A percentile compares a stretch with the other conserved stretches of the same genome.
These are phyloP conservation scores for Diploscapter pachys DNA, from an alignment of 1,140 invertebrate genomes.

Conservation along the genomic window DNA sequence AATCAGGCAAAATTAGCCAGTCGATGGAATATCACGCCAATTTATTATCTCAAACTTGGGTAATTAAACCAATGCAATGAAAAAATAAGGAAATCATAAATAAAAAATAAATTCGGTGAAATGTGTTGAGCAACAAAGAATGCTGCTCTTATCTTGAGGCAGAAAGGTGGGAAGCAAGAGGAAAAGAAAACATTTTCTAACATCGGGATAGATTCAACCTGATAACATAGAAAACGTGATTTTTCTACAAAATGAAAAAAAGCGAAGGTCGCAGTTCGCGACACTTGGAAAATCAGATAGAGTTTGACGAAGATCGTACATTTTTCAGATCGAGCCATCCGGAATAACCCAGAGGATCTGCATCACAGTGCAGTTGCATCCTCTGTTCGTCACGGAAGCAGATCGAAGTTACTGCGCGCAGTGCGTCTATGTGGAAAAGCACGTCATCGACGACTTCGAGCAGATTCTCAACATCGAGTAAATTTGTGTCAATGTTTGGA, in stretches of 20 bases:
- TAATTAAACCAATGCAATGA: too few species aligned
- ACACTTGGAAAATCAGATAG: slow-evolving; percentile 12
- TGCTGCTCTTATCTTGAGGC: background rate
- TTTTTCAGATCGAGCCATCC: slow-evolving; percentile 47
- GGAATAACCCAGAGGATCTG: slow-evolving; percentile 54
- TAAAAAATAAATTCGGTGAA: too few species aligned
- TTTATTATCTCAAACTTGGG: too few species aligned
- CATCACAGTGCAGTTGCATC: slow-evolving; percentile 51
- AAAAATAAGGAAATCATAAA: too few species aligned
- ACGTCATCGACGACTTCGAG: slow-evolving; percentile 54
- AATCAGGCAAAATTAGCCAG: too few species aligned
- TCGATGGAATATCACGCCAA: too few species aligned
- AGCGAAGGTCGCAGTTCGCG: background rate
- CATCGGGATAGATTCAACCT: too few species aligned
- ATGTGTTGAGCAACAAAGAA: too few species aligned
- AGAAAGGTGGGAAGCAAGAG: background rate
- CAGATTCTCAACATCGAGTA: slow-evolving; percentile 51
- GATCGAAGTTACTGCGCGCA: slow-evolving; percentile 57
- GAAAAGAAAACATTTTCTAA: background rate
- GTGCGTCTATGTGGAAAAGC: slow-evolving; percentile 58
- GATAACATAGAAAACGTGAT: background rate
- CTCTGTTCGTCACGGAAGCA: slow-evolving; percentile 55
- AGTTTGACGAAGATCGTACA: slow-evolving; percentile 21
- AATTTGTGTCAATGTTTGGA: background rate
- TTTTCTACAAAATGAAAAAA: background rate